Evolutionary conservation across 2,797 vertebrate species (phyloP).

Genomic region (Periparus ater): DNA sequence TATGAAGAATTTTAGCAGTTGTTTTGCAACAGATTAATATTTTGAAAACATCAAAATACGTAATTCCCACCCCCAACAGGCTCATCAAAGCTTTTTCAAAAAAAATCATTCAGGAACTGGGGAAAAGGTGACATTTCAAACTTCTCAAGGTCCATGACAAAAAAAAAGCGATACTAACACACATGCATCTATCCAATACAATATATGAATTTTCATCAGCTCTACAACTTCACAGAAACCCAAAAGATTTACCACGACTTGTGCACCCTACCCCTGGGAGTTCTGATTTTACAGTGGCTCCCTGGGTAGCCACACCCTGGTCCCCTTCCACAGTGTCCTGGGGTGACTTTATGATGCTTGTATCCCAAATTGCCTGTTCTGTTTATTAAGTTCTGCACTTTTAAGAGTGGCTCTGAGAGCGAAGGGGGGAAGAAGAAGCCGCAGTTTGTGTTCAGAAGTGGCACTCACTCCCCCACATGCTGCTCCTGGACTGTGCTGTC

Average conservation of each 20-base stretch:
- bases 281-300: neutral
- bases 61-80: neutral
- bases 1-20: fast-evolving
- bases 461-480: too few relatives aligned
- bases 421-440: too few relatives aligned
- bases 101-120: neutral
- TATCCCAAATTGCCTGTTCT: too few relatives aligned
- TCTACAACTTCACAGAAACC: neutral
- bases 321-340: neutral
- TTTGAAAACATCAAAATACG: neutral
- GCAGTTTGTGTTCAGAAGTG: too few relatives aligned
- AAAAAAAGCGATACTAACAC: neutral
- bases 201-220: neutral
- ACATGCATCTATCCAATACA: neutral
- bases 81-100: neutral
- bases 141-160: neutral
- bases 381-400: too few relatives aligned
- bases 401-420: too few relatives aligned
- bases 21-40: neutral
- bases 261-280: too few relatives aligned
- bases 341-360: too few relatives aligned
- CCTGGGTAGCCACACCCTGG: neutral
- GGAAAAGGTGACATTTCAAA: neutral
- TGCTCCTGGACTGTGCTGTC: too few relatives aligned
- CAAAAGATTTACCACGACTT: fast-evolving